These are phyloP conservation scores for Erynnis tages DNA, from an alignment of 2,888 invertebrate species.

Conservation along the genomic window DNA sequence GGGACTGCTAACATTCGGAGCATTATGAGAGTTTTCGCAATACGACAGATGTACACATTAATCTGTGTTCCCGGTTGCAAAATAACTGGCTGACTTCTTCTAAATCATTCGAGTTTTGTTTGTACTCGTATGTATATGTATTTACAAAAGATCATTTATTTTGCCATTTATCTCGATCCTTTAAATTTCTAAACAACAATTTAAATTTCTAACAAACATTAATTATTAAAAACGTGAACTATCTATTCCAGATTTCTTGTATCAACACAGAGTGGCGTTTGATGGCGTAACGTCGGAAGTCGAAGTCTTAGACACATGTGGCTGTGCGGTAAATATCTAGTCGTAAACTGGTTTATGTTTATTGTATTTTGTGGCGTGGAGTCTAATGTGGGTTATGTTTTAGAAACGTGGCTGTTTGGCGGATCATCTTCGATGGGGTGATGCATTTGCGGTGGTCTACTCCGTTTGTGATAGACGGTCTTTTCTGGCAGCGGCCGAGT, in stretches of 20 bases:
- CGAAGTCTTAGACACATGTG: slow-evolving; percentile 89
- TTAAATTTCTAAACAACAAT: no score
- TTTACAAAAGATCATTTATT: no score
- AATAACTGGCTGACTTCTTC: neutral
- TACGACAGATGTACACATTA: slow-evolving; percentile 1
- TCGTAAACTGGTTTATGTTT: slow-evolving; percentile 25
- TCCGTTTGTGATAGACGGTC: slow-evolving; percentile 89
- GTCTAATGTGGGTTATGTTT: slow-evolving; percentile 37
- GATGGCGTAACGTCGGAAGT: slow-evolving; percentile 89
- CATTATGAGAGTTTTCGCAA: slow-evolving; percentile 7
- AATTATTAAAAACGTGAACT: slow-evolving; percentile 1
- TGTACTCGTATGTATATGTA: no score
- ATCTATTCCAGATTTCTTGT: slow-evolving; percentile 86
- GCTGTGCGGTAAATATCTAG: slow-evolving; percentile 84
- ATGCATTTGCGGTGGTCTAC: slow-evolving; percentile 91
- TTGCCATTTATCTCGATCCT: no score
- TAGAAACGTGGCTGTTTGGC: slow-evolving; percentile 88
- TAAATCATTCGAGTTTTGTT: neutral
- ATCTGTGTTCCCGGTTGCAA: neutral
- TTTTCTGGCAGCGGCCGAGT: slow-evolving; percentile 87
- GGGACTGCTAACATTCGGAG: neutral
- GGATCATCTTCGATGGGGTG: slow-evolving; percentile 91
- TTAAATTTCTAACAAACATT: neutral
- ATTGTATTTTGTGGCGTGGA: no score
- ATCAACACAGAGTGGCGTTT: slow-evolving; percentile 88